These are phyloP conservation scores for Rhinogobio ventralis DNA, from an alignment of 2,797 vertebrate species.

Conservation along the genomic window DNA sequence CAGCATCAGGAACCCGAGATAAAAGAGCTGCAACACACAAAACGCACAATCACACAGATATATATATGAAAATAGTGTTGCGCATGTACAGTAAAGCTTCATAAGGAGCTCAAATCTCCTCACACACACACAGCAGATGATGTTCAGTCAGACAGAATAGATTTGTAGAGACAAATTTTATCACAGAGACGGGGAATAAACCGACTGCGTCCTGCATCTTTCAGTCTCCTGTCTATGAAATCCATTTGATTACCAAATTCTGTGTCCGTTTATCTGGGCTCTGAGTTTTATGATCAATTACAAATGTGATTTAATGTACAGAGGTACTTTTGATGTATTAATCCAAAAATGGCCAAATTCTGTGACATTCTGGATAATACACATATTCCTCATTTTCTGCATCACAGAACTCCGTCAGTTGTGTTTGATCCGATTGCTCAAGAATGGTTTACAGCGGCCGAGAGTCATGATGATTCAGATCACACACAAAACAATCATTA, in stretches of 20 bases:
- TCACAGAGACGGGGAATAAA: not conserved
- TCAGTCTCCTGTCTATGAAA: not conserved
- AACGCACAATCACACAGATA: slow-evolving; percentile 30
- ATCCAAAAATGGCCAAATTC: not conserved
- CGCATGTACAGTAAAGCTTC: not conserved
- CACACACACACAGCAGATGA: not conserved
- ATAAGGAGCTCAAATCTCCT: not conserved
- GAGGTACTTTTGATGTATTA: not conserved
- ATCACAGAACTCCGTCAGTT: not conserved
- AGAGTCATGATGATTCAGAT: not conserved
- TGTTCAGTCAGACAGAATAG: too few species aligned
- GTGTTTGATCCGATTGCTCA: not conserved
- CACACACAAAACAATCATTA: slow-evolving; percentile 12
- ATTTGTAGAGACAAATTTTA: fast-evolving
- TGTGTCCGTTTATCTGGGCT: too few species aligned
- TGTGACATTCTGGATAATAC: too few species aligned
- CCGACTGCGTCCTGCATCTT: not conserved
- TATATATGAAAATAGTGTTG: too few species aligned
- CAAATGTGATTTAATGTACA: not conserved
- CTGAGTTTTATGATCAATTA: too few species aligned
- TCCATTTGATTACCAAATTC: not conserved
- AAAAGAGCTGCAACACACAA: slow-evolving; percentile 89
- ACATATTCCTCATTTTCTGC: not conserved
- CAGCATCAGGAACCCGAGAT: slow-evolving; percentile 95
- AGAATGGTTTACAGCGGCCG: too few species aligned